Evolutionary conservation across 2,113 vertebrate species (phyloP).

Genomic region (Climacteris rufus): DNA sequence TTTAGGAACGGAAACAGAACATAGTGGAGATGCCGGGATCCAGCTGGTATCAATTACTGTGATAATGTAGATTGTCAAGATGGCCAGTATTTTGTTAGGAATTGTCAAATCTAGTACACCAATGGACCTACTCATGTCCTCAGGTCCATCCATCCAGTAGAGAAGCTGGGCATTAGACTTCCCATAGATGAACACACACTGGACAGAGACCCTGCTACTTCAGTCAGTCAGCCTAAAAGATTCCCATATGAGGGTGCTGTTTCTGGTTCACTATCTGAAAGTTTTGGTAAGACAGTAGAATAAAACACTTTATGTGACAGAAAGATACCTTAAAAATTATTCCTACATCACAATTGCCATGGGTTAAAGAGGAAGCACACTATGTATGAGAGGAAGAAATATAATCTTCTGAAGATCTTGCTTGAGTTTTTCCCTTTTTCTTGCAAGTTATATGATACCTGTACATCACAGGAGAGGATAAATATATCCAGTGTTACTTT

Average conservation of each 20-base stretch:
- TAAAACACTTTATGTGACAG: background rate
- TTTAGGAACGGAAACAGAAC: background rate
- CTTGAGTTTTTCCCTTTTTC: background rate
- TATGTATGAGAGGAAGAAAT: background rate
- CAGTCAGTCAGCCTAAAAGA: background rate
- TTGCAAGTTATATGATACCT: background rate
- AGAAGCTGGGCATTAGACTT: background rate
- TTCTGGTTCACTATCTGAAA: background rate
- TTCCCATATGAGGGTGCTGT: background rate
- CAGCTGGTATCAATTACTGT: background rate
- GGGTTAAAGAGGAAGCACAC: background rate
- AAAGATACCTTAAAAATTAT: background rate
- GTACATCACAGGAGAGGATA: background rate
- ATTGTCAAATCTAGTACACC: background rate
- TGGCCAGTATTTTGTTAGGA: background rate
- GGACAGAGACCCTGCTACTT: background rate
- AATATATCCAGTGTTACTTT: background rate
- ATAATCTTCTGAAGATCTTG: background rate
- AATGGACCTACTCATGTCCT: background rate
- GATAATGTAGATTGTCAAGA: background rate
- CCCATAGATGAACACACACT: background rate
- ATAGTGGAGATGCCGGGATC: background rate
- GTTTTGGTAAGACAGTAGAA: background rate
- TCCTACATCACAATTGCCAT: background rate
- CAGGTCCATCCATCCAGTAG: background rate